phyloP scores from a whole-genome alignment of 1,140 invertebrate species.

The Euwallacea similis region DNA sequence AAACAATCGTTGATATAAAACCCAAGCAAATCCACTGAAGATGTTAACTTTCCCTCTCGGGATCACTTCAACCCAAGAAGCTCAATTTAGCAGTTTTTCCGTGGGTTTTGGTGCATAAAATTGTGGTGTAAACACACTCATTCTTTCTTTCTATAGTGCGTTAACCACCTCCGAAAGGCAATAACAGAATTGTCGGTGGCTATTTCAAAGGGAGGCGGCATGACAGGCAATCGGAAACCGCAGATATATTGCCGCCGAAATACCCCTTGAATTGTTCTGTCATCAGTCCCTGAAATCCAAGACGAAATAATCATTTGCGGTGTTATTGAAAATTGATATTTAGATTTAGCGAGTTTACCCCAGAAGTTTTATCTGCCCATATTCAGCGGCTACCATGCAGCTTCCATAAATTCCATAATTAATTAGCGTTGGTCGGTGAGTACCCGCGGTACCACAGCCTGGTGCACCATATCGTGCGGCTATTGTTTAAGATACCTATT shows the following conservation, averaged over 20 bases:
- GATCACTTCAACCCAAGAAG: not conserved
- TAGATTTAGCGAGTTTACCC: too few species aligned
- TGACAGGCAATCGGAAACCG: slow-evolving; percentile 18
- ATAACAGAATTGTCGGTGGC: slow-evolving; percentile 18
- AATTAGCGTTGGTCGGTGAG: slow-evolving; percentile 17
- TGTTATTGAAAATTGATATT: too few species aligned
- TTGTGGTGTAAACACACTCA: not conserved
- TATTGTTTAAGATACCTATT: slow-evolving; percentile 19
- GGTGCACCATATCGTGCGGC: slow-evolving; percentile 17
- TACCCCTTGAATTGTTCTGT: too few species aligned
- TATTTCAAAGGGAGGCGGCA: slow-evolving; percentile 15
- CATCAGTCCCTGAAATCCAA: too few species aligned
- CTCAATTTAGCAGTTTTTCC: not conserved
- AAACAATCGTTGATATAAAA: not conserved
- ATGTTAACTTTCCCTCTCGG: not conserved
- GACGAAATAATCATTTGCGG: too few species aligned
- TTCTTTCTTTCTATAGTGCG: not conserved
- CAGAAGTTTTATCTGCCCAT: not conserved
- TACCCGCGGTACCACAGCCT: not conserved
- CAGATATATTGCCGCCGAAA: slow-evolving; percentile 13
- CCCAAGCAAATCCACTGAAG: not conserved
- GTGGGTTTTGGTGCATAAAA: not conserved
- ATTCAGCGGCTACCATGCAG: not conserved
- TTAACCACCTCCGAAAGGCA: slow-evolving; percentile 7
- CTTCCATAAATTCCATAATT: slow-evolving; percentile 23